Conservation (phyloP, 2,888 invertebrate species). For the Esperia sulphurella region DNA sequence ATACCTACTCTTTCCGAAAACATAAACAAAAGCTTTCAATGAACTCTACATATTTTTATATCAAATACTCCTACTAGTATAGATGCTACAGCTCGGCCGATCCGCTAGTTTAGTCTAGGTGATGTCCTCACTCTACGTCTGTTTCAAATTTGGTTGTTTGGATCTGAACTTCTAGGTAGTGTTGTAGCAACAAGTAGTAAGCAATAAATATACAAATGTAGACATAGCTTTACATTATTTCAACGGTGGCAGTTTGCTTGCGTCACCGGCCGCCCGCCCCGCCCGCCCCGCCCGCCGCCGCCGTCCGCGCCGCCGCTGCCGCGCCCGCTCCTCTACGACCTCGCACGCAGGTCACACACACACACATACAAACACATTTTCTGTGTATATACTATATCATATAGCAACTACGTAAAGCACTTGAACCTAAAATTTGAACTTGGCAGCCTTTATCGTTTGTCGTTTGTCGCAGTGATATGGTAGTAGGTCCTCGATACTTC, state of each 20-base stretch:
- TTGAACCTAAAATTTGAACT: not conserved
- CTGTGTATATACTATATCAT: not conserved
- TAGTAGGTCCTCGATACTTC: not conserved
- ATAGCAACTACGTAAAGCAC: not conserved
- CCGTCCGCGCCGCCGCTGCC: constrained; percentile 19
- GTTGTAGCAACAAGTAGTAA: not conserved
- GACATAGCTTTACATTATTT: constrained; percentile 18
- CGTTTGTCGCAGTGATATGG: not conserved
- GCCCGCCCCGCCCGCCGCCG: constrained; percentile 15
- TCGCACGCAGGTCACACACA: constrained; percentile 44
- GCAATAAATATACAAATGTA: constrained; percentile 9
- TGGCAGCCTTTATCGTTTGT: not conserved
- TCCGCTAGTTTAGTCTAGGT: too few relatives aligned
- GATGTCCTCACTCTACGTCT: not conserved
- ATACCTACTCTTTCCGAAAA: too few relatives aligned
- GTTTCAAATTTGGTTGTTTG: too few relatives aligned
- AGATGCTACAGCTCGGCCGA: too few relatives aligned
- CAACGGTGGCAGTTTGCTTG: constrained; percentile 38
- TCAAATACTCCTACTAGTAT: too few relatives aligned
- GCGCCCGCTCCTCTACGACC: constrained; percentile 30
- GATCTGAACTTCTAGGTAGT: not conserved
- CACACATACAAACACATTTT: not conserved
- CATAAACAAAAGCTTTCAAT: too few relatives aligned
- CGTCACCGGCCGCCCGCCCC: constrained; percentile 37
- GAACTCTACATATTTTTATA: too few relatives aligned